Evolutionary conservation across 2,888 invertebrate species (phyloP).

Genomic region (Xanthia icteritia): DNA sequence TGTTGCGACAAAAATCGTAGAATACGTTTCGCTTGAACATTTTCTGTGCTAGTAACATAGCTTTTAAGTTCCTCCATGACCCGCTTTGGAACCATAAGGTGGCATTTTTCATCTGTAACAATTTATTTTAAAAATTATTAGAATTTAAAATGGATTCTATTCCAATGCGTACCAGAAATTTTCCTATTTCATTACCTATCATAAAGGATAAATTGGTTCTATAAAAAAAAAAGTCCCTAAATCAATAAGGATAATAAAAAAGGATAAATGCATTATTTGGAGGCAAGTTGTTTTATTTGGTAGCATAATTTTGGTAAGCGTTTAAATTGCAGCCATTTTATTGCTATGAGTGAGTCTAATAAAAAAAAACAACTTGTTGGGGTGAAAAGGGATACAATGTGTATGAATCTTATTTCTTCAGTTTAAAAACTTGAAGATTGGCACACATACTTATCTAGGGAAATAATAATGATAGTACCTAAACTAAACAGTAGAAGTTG

Average conservation of each 20-base stretch:
- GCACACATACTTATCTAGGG: no score
- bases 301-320: background rate
- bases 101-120: slow-evolving; percentile 78
- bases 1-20: slow-evolving; percentile 73
- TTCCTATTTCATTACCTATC: background rate
- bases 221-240: background rate
- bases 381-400: no score
- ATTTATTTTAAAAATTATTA: background rate
- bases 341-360: background rate
- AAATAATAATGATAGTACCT: no score
- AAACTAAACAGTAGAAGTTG: no score
- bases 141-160: background rate
- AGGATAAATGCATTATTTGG: background rate
- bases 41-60: slow-evolving; percentile 48
- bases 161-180: background rate
- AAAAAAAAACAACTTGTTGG: no score
- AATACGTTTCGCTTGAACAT: slow-evolving; percentile 72
- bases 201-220: background rate
- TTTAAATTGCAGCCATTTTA: background rate
- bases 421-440: no score
- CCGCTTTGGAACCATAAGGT: slow-evolving; percentile 75
- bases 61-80: slow-evolving; percentile 66
- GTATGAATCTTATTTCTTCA: no score
- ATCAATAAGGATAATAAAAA: background rate
- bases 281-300: background rate